Percentiles rank a stretch among this genome's conserved stretches.
Evolutionary conservation across 2,888 invertebrate genomes (phyloP).

Genomic region (Drosophila tanythrix): DNA sequence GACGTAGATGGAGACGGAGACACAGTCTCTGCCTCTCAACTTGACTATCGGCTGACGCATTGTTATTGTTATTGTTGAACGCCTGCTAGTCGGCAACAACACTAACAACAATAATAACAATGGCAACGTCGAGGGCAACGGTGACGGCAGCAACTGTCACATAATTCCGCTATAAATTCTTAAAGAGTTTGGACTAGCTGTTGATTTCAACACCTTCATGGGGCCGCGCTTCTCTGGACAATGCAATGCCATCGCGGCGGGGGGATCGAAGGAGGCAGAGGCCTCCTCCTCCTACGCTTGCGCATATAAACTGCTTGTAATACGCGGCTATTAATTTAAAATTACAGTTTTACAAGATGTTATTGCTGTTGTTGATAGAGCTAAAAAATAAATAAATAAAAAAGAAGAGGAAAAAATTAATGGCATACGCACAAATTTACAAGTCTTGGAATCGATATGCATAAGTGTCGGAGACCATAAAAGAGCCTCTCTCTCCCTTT

Average conservation of each 20-base stretch:
- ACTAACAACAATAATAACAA: slow-evolving; percentile 30
- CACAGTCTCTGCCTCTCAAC: slow-evolving; percentile 11
- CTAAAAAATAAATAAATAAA: slow-evolving; percentile 23
- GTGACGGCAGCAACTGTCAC: slow-evolving; percentile 76
- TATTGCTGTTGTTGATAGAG: slow-evolving; percentile 38
- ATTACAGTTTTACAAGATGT: slow-evolving; percentile 79
- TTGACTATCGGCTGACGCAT: slow-evolving; percentile 49
- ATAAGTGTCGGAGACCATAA: slow-evolving; percentile 72
- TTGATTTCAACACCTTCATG: slow-evolving; percentile 81
- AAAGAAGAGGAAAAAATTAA: slow-evolving; percentile 60
- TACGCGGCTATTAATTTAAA: slow-evolving; percentile 80
- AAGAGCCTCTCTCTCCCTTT: slow-evolving; percentile 47
- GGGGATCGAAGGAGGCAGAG: slow-evolving; percentile 5
- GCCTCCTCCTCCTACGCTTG: slow-evolving; percentile 71
- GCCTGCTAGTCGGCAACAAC: slow-evolving; percentile 49
- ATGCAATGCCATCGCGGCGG: slow-evolving; percentile 12
- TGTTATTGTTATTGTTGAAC: slow-evolving; percentile 62
- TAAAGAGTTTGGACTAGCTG: slow-evolving; percentile 78
- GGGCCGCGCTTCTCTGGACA: slow-evolving; percentile 52
- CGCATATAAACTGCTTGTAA: slow-evolving; percentile 81
- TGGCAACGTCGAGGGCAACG: slow-evolving; percentile 21
- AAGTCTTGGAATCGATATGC: slow-evolving; percentile 74
- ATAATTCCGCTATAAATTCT: slow-evolving; percentile 82
- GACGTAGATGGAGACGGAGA: slow-evolving; percentile 6
- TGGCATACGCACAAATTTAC: slow-evolving; percentile 80